phyloP scores from a whole-genome alignment of 1,140 invertebrate species.

The Nixonia krombeini region DNA sequence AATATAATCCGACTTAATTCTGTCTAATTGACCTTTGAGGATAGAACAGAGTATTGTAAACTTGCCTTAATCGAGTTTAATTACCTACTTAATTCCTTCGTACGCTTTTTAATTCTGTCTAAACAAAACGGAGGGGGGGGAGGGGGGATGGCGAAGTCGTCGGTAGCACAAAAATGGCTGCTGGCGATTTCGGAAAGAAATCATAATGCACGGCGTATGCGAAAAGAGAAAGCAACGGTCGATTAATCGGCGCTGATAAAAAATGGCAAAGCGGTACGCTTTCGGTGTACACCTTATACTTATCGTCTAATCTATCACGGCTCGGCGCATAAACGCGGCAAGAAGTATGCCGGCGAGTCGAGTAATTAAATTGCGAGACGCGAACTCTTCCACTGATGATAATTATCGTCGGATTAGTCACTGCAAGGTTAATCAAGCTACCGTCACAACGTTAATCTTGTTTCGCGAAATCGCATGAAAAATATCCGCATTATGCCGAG shows the following conservation, averaged over 20 bases:
- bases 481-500: background rate
- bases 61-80: too few relatives aligned
- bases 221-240: constrained; percentile 1
- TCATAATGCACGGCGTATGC: constrained; percentile 12
- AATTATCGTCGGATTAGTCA: constrained; percentile 31
- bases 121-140: too few relatives aligned
- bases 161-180: background rate
- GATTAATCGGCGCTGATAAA: constrained; percentile 17
- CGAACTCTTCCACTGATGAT: constrained; percentile 29
- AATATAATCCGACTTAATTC: too few relatives aligned
- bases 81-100: too few relatives aligned
- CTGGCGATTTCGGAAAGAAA: background rate
- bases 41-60: too few relatives aligned
- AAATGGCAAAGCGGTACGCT: constrained; percentile 34
- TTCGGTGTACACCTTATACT: constrained; percentile 26
- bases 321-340: constrained; percentile 15
- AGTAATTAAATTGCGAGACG: constrained; percentile 42
- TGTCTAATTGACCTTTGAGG: too few relatives aligned
- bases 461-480: constrained; percentile 1
- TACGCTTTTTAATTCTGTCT: background rate
- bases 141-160: too few relatives aligned
- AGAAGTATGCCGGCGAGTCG: constrained; percentile 26
- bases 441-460: constrained; percentile 10
- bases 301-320: constrained; percentile 36
- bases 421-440: constrained; percentile 22